Evolutionary conservation across 1,140 invertebrate genomes (phyloP).

Genomic region (Coboldia fuscipes): DNA sequence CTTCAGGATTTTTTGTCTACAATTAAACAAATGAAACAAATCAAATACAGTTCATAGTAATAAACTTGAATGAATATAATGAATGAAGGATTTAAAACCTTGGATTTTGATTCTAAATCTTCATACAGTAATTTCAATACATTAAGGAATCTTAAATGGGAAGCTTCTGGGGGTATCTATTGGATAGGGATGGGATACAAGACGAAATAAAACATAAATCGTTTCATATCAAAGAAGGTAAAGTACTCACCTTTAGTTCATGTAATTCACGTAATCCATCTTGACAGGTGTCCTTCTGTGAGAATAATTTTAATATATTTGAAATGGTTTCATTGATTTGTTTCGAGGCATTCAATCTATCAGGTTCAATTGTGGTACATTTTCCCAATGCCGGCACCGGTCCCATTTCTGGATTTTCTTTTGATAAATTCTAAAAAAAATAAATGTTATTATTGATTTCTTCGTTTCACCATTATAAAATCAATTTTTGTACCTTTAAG

Average conservation of each 20-base stretch:
- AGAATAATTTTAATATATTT: slow-evolving; percentile 83
- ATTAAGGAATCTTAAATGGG: no score
- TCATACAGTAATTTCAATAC: no score
- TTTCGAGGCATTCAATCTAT: slow-evolving; percentile 23
- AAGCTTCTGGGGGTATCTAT: no score
- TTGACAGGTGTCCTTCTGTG: slow-evolving; percentile 67
- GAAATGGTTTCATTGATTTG: slow-evolving; percentile 61
- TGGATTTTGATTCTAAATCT: no score
- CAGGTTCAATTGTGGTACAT: slow-evolving; percentile 21
- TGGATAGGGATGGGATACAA: no score
- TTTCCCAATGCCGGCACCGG: slow-evolving; percentile 8
- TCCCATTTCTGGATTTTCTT: slow-evolving; percentile 20
- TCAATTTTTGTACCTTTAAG: slow-evolving; percentile 30
- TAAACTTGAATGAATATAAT: no score
- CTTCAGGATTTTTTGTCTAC: slow-evolving; percentile 70
- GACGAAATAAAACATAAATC: no score
- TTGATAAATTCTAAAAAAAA: slow-evolving; percentile 2
- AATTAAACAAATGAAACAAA: no score
- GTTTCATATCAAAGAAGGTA: neutral
- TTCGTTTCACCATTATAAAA: slow-evolving; percentile 2
- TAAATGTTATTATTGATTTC: neutral
- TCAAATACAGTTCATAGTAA: no score
- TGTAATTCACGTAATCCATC: slow-evolving; percentile 74
- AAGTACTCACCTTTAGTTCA: slow-evolving; percentile 39
- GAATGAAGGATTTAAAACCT: no score